Evolutionary conservation across 2,888 invertebrate species (phyloP).

Genomic region (Thymelicus acteon): DNA sequence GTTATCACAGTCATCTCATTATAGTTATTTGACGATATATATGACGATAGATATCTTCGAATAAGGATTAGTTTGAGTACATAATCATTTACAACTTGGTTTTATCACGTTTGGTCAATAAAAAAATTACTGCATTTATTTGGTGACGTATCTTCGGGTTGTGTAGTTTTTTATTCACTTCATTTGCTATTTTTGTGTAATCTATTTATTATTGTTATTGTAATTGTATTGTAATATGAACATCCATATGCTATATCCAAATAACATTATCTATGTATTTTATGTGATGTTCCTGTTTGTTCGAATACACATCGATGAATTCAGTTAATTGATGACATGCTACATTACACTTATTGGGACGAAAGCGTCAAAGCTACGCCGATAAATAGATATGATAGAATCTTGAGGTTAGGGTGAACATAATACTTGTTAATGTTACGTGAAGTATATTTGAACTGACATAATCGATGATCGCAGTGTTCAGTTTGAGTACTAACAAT

Average conservation of each 20-base stretch:
- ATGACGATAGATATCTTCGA: no score
- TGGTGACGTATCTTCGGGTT: slow-evolving; percentile 6
- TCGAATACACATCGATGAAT: slow-evolving; percentile 17
- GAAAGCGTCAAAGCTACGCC: background rate
- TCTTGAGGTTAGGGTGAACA: slow-evolving; percentile 11
- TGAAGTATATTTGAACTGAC: slow-evolving; percentile 19
- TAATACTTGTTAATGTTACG: slow-evolving; percentile 9
- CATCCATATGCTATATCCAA: background rate
- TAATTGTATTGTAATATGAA: background rate
- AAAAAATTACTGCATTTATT: background rate
- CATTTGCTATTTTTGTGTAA: background rate
- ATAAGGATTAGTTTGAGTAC: no score
- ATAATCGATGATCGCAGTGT: slow-evolving; percentile 10
- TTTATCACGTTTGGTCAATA: no score
- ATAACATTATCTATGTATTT: slow-evolving; percentile 23
- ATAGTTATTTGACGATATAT: no score
- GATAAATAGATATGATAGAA: background rate
- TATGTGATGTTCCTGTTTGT: slow-evolving; percentile 11
- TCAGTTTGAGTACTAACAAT: slow-evolving; percentile 17
- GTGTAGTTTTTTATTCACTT: background rate
- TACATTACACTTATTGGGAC: slow-evolving; percentile 18
- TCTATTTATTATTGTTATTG: slow-evolving; percentile 11
- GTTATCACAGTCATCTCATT: no score
- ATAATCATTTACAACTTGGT: no score
- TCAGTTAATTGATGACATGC: slow-evolving; percentile 20